phyloP scores from a whole-genome alignment of 2,797 vertebrate species.

The Champsocephalus gunnari region DNA sequence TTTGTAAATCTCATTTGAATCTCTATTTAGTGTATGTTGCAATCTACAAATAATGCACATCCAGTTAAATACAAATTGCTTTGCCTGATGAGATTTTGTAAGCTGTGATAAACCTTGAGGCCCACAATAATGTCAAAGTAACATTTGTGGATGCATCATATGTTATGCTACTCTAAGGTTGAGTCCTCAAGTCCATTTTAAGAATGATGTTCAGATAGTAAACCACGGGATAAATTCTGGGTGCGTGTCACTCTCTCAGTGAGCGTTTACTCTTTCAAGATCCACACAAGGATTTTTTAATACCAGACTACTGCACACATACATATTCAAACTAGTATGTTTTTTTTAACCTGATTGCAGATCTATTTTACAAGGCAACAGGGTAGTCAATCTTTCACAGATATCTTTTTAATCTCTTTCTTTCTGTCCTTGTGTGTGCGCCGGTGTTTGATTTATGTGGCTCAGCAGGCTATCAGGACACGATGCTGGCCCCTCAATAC shows the following conservation, averaged over 20 bases:
- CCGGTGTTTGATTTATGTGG: conserved; percentile 77
- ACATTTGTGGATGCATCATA: conserved; percentile 67
- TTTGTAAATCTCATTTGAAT: conserved; percentile 77
- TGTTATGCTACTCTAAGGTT: conserved; percentile 70
- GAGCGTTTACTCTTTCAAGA: conserved; percentile 72
- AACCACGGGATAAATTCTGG: conserved; percentile 61
- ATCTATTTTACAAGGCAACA: conserved; percentile 79
- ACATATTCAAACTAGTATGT: conserved; percentile 26
- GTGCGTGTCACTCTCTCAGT: conserved; percentile 32
- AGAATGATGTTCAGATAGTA: conserved; percentile 61
- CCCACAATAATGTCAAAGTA: conserved; percentile 38
- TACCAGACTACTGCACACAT: conserved; percentile 27
- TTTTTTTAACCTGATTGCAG: conserved; percentile 27
- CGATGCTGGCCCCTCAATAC: conserved; percentile 56
- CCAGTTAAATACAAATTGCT: conserved; percentile 65
- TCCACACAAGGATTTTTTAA: conserved; percentile 38
- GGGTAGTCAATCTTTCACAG: conserved; percentile 79
- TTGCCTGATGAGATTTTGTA: conserved; percentile 68
- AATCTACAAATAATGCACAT: conserved; percentile 68
- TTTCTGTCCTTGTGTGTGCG: conserved; percentile 71
- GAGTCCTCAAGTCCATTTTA: conserved; percentile 59
- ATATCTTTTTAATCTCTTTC: conserved; percentile 83
- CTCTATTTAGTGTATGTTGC: conserved; percentile 69
- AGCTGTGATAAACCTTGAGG: conserved; percentile 72
- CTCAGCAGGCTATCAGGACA: conserved; percentile 66